phyloP scores from a whole-genome alignment of 23 tunicate genomes.

The Corella eumyota region DNA sequence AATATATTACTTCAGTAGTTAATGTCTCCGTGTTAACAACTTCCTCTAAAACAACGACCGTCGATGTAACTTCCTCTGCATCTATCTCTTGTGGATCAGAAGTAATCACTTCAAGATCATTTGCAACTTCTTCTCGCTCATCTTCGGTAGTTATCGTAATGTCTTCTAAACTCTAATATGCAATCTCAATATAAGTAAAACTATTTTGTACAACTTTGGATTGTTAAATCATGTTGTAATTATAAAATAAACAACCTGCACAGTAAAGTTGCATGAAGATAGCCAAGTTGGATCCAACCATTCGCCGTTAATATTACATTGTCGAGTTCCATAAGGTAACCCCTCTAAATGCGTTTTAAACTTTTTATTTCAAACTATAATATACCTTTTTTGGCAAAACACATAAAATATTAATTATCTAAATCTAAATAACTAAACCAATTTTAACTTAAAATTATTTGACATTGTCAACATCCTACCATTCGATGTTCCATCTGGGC shows the following conservation, averaged over 20 bases:
- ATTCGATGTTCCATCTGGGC: constrained; percentile 8
- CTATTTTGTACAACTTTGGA: neutral
- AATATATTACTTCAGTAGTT: constrained; percentile 7
- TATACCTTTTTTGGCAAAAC: too few relatives aligned
- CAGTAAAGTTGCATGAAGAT: constrained; percentile 30
- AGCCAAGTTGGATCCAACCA: constrained; percentile 53
- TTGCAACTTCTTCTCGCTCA: constrained; percentile 10
- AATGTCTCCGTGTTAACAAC: constrained; percentile 13
- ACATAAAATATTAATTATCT: too few relatives aligned
- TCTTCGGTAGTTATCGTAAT: constrained; percentile 3
- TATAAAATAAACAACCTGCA: too few relatives aligned
- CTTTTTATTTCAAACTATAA: too few relatives aligned
- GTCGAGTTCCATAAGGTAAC: constrained; percentile 27
- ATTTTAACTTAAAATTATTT: too few relatives aligned
- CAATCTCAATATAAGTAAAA: too few relatives aligned
- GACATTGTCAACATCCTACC: too few relatives aligned
- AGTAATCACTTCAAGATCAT: constrained; percentile 39
- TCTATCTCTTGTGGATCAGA: constrained; percentile 20
- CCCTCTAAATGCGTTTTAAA: constrained; percentile 31
- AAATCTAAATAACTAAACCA: neutral
- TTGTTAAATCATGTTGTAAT: neutral
- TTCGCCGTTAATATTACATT: constrained; percentile 20
- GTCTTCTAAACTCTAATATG: neutral
- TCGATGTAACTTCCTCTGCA: constrained; percentile 13
- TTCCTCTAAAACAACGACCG: constrained; percentile 10